Evolutionary conservation across 2,888 invertebrate species (phyloP), one percentile per base, ranked within the genome.

Genomic region (Microdon myrmicae): DNA sequence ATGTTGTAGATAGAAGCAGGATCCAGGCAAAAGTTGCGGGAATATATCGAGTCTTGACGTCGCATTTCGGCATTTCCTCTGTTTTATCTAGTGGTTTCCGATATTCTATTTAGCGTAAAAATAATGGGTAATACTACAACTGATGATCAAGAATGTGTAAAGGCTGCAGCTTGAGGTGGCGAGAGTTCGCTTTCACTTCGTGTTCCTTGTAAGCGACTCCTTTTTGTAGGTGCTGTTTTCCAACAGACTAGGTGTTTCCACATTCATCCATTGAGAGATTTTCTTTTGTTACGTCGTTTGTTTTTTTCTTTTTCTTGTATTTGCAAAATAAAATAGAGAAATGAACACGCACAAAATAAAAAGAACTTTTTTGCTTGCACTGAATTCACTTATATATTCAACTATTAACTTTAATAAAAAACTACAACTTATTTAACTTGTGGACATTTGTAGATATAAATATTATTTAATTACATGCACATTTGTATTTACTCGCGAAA

Each of bases 11-110:
- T 81, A 98, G 85, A 74, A 98, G 87, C 78, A 99, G 85, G 73
- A 91, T 89, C 98, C 98, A 99, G 80, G 98, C 97, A 86, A 96
- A 94, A 79, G 94, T 92, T 82, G 97, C 97, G 82, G 98, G 98
- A 86, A 96, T 89, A 84, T 93, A 94, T 86, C 94, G 92, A 82
- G 94, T 94, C 83, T 93, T 92, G 82, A 92, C 89, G 86, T 94
- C 94, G 86, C 95, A 95, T 90, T 90, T 93, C 87, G 94, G 92
- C 94, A 94, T 94, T 71, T 71, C 73, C 67, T 54, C 66, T 48
- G 45, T 37, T 68, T 58, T 66, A 48, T 51, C 43, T 41, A 35
- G 49, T 60, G 39, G 12, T 23, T 60, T 16, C 9, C 23, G 14
- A 44, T 37, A 35, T 58, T 37, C 45, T 49, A 43, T 45, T 32